These are phyloP conservation scores for Drepanosiphum platanoidis DNA, from an alignment of 2,888 invertebrate genomes.

Conservation along the genomic window DNA sequence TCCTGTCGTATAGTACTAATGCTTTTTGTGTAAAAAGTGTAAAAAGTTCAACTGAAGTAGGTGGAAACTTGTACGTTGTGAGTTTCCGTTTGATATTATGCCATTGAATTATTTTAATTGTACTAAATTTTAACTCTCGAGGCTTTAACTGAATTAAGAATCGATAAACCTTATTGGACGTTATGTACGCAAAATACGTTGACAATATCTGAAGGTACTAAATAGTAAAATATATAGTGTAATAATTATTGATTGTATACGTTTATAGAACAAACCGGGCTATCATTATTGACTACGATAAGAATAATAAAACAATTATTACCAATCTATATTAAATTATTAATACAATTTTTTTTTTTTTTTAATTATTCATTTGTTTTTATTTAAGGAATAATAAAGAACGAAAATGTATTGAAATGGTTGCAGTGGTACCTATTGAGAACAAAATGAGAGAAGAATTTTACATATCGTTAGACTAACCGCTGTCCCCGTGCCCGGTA, in stretches of 20 bases:
- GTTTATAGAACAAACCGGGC: not conserved
- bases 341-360: too few species aligned
- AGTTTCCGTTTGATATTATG: not conserved
- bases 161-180: not conserved
- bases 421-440: too few species aligned
- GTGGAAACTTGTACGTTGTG: not conserved
- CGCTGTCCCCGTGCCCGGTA: too few species aligned
- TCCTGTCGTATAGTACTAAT: conserved; percentile 21
- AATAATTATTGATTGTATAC: not conserved
- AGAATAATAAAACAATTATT: not conserved
- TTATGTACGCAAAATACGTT: not conserved
- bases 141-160: not conserved
- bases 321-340: too few species aligned
- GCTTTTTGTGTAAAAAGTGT: not conserved
- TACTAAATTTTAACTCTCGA: not conserved
- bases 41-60: not conserved
- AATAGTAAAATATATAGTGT: not conserved
- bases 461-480: too few species aligned
- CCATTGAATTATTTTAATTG: not conserved
- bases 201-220: not conserved
- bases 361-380: too few species aligned
- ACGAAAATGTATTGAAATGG: too few species aligned
- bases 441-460: too few species aligned
- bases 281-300: not conserved
- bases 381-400: too few species aligned